Base-by-base conservation (phyloP, 2,113 vertebrate genomes). In the Dromaius novaehollandiae region DNA sequence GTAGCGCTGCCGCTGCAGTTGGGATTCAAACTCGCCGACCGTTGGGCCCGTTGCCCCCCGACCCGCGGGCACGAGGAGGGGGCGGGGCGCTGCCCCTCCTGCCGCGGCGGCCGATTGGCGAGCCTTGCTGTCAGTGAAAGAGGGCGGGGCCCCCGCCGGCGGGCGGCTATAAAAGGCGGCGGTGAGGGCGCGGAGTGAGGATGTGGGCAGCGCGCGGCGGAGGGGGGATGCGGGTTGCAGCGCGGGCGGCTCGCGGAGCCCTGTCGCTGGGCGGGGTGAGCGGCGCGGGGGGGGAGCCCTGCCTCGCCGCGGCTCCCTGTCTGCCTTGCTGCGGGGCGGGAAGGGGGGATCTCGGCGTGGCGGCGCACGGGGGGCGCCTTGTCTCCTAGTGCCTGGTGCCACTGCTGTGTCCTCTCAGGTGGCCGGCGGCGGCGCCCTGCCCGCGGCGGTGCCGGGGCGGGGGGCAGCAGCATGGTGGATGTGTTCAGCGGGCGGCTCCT, bases 401-500 rank as follows among this genome's bases (percentile, higher is more conserved):
- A 1, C n/a, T 4, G 21, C 61, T 5, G n/a, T 7, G 55, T 13
- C 28, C 55, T 24, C 38, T 18, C 7, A 42, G 25, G 53, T 9
- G 14, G 53, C 53, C 55, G 16, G 36, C 28, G 38, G 38, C 38
- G 38, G 38, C 38, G 38, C 38, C 38, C 38, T 38, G 38, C 38
- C 38, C 38, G 38, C 38, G 38, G 38, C 38, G 38, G 38, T 38
- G 38, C 38, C 38, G 38, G 40, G 65, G 21, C 38, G 46, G 25
- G 6, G 6, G 12, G 26, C 36, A 2, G 14, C 86, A 42, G 79
- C 46, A 98, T 98, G 98, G 98, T 97, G 93, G 98, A 99, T 77
- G 98, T 99, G 42, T 99, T 99, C 81, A 95, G 97, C 32, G 99
- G 99, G 22, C 98, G 98, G 77, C 90, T 96, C 1, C 98, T 99